Base-by-base conservation (phyloP, 2,113 vertebrate species). In the Megaceryle maxima region DNA sequence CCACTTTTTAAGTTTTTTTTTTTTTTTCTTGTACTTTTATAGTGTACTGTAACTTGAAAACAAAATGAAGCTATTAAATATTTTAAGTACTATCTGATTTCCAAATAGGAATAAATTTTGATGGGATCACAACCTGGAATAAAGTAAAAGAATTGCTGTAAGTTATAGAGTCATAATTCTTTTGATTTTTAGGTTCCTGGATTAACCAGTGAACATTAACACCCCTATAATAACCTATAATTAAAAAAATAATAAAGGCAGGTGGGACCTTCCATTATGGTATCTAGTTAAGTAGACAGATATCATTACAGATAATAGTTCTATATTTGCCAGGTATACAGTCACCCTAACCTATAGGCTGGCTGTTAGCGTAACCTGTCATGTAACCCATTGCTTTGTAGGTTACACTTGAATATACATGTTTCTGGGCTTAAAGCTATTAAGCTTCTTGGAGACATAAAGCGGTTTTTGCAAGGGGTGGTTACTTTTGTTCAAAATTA, bases 211-310 rank as follows among this genome's bases (percentile, higher is more conserved):
- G 92, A 97, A 63, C 79, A 78, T 80, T 88, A 90, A 89, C 95
- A 95, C 90, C 57, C 25, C 73, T 62, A 62, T 77, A 87, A 93
- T 93, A 97, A 83, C 80, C 95, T 94, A 84, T 97, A 80, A 96
- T 96, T 97, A 96, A 96, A 96, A 94, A 92, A 82, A 95, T 92
- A 93, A 93, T 91, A 81, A 92, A 93, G 90, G 97, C 87, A 84
- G 70, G 92, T 87, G 92, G 95, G 95, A 74, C 93, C 81, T 88
- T 93, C 87, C 95, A 92, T n/a, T 92, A 75, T 41, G 78, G 94
- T 83, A 73, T 90, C 24, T 92, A 63, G 96, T 96, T 88, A 92
- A 85, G 88, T 70, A 73, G 94, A 83, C 91, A 92, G 95, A 91
- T 94, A 94, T 77, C 95, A 77, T 88, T 92, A 82, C 46, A 83